Conservation (phyloP, 2,888 invertebrate genomes). For the Limnephilus lunatus region DNA sequence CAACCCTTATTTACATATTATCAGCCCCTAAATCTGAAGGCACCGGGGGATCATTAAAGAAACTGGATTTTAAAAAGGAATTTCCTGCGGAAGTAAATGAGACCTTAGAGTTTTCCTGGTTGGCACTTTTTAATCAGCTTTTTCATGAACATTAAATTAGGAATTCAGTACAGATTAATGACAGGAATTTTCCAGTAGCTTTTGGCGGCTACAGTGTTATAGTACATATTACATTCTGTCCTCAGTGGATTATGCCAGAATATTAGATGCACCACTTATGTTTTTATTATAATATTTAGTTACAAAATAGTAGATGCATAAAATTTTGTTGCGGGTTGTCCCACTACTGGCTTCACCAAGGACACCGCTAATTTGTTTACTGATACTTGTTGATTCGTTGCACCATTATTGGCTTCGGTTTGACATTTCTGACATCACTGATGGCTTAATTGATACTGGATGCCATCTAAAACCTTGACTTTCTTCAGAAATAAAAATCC, state of each 20-base stretch:
- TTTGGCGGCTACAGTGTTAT: neutral
- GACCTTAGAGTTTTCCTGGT: neutral
- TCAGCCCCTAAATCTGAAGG: neutral
- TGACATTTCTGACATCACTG: too few relatives aligned
- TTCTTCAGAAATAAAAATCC: too few relatives aligned
- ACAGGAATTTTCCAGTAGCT: neutral
- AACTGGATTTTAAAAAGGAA: neutral
- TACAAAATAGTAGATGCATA: too few relatives aligned
- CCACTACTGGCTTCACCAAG: neutral
- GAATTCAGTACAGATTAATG: neutral
- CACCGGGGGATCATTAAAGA: neutral
- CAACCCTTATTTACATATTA: constrained; percentile 20
- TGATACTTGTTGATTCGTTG: too few relatives aligned
- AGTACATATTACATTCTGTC: neutral
- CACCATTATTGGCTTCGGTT: too few relatives aligned
- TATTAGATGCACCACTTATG: too few relatives aligned
- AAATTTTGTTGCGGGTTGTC: neutral
- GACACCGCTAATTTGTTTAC: too few relatives aligned
- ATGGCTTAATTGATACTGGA: too few relatives aligned
- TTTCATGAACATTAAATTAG: neutral
- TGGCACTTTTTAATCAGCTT: neutral
- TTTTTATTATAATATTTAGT: too few relatives aligned
- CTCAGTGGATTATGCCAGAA: neutral
- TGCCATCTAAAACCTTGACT: too few relatives aligned
- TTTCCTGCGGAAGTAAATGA: neutral